Evolutionary conservation across 2,888 invertebrate species (phyloP).

Genomic region (Apodemia mormo): DNA sequence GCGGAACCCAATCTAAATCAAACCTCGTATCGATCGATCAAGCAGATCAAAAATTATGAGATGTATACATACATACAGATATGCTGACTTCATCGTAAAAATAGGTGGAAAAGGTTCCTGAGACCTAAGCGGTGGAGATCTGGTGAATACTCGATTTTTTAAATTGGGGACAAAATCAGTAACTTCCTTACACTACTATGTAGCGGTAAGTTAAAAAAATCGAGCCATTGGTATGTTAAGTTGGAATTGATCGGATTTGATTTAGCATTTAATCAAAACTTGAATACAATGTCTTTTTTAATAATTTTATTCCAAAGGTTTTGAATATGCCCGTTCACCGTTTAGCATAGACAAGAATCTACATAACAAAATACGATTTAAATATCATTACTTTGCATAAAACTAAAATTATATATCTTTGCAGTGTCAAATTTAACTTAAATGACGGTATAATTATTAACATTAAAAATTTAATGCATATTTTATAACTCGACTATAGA

Average conservation of each 20-base stretch:
- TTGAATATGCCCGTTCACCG: background rate
- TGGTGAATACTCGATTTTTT: too few species aligned
- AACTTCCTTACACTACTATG: too few species aligned
- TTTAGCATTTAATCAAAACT: background rate
- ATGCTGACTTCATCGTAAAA: too few species aligned
- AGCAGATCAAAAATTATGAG: too few species aligned
- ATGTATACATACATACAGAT: too few species aligned
- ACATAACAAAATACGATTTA: constrained; percentile 5
- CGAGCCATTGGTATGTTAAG: too few species aligned
- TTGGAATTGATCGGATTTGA: background rate
- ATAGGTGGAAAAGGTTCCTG: too few species aligned
- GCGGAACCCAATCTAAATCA: too few species aligned
- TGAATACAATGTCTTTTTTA: constrained; percentile 7
- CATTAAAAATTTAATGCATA: constrained; percentile 6
- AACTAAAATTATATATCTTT: constrained; percentile 4
- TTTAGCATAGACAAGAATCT: constrained; percentile 17
- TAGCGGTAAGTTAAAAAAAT: too few species aligned
- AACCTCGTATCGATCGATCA: too few species aligned
- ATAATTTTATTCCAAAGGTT: background rate
- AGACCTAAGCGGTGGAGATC: too few species aligned
- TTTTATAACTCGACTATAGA: background rate
- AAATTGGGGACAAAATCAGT: too few species aligned
- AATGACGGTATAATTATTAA: constrained; percentile 5
- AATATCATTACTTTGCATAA: constrained; percentile 4
- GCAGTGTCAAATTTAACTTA: constrained; percentile 5